phyloP scores from a whole-genome alignment of 2,113 vertebrate species.

The Cacatua alba region DNA sequence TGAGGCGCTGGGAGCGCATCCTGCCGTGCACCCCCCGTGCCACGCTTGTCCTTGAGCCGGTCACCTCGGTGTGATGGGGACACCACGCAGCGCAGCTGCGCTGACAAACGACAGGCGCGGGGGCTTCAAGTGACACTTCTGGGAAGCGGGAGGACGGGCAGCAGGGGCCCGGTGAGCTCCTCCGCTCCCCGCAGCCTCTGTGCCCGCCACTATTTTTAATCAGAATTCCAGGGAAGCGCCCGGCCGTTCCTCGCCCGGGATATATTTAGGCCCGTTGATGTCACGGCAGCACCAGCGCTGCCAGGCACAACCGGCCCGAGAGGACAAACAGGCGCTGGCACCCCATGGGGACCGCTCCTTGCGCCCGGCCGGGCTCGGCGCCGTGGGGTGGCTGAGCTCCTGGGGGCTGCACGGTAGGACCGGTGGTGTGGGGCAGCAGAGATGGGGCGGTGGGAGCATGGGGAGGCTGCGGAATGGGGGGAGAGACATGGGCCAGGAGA shows the following conservation, averaged over 20 bases:
- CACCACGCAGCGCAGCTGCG: neutral
- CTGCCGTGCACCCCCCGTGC: accelerated
- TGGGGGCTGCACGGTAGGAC: slow-evolving; percentile 31
- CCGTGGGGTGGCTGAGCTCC: slow-evolving; percentile 7
- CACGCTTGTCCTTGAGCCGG: slow-evolving; percentile 5
- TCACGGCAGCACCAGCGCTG: slow-evolving; percentile 7
- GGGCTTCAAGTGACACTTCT: slow-evolving; percentile 61
- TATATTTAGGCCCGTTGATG: slow-evolving; percentile 73
- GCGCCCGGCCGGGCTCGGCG: neutral
- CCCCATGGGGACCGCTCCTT: slow-evolving; percentile 4
- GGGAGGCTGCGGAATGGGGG: neutral
- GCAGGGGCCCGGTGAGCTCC: neutral
- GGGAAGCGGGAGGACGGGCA: neutral
- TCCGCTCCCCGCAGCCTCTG: neutral
- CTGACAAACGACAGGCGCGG: slow-evolving; percentile 4
- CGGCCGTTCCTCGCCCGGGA: slow-evolving; percentile 29
- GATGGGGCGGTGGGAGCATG: accelerated
- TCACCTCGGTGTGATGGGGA: neutral
- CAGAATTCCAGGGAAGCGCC: slow-evolving; percentile 87
- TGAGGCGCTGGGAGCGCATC: slow-evolving; percentile 12
- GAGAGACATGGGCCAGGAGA: neutral
- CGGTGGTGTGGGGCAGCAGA: neutral
- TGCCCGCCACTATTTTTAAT: slow-evolving; percentile 87
- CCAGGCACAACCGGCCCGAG: neutral
- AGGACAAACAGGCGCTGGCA: neutral